Evolutionary conservation across 2,797 vertebrate genomes (phyloP).

Genomic region (Pachyuromys duprasi): DNA sequence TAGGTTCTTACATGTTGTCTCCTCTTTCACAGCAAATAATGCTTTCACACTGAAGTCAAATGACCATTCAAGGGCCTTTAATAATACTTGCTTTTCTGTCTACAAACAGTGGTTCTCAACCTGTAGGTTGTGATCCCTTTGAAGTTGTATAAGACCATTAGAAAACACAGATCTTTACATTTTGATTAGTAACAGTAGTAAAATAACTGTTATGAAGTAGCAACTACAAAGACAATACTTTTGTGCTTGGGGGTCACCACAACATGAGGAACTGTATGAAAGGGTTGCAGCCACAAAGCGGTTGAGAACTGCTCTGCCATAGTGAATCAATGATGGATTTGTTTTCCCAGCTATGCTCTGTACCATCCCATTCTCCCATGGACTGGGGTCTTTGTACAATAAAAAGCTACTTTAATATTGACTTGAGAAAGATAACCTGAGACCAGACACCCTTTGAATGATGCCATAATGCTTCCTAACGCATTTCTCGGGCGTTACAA

Average conservation of each 20-base stretch:
- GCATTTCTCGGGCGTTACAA: neutral
- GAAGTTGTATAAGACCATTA: neutral
- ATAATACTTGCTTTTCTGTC: neutral
- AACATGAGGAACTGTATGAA: neutral
- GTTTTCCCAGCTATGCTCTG: neutral
- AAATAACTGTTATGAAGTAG: neutral
- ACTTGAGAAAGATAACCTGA: neutral
- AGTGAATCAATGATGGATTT: neutral
- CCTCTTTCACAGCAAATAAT: neutral
- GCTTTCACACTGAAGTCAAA: neutral
- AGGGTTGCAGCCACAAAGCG: neutral
- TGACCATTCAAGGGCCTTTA: neutral
- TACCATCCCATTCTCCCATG: neutral
- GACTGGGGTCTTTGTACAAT: neutral
- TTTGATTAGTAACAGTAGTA: neutral
- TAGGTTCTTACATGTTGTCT: neutral
- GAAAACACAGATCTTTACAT: neutral
- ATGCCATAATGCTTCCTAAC: neutral
- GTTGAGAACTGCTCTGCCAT: neutral
- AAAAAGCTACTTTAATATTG: constrained; percentile 33
- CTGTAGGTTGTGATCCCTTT: neutral
- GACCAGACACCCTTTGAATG: neutral
- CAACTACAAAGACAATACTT: neutral
- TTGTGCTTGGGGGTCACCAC: neutral
- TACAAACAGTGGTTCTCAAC: neutral